Conservation (phyloP, 2,113 vertebrate genomes). For the Chunga burmeisteri region DNA sequence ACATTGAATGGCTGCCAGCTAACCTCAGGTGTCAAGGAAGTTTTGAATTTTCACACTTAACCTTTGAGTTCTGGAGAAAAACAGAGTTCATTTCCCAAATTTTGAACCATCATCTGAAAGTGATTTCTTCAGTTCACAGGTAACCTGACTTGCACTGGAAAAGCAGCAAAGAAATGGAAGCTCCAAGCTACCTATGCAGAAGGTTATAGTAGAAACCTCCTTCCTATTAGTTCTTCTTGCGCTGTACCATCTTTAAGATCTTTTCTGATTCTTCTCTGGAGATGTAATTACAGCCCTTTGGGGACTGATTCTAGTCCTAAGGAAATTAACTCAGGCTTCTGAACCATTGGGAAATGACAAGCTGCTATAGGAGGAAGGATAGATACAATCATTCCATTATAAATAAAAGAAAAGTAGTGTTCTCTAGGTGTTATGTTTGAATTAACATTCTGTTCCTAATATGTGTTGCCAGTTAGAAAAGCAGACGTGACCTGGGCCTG, state of each 20-base stretch:
- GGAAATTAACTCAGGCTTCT: not conserved
- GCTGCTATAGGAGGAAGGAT: not conserved
- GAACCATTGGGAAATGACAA: not conserved
- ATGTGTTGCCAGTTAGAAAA: not conserved
- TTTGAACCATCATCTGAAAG: not conserved
- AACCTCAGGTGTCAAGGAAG: not conserved
- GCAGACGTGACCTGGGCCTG: rapidly evolving
- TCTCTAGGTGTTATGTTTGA: not conserved
- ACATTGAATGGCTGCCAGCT: not conserved
- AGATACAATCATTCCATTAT: not conserved
- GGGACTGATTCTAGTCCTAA: not conserved
- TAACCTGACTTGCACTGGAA: not conserved
- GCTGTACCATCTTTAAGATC: not conserved
- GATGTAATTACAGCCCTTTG: not conserved
- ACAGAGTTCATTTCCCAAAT: not conserved
- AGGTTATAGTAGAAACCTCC: not conserved
- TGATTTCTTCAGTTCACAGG: not conserved
- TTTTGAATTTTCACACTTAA: not conserved
- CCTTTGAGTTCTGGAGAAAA: not conserved
- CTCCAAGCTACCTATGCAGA: not conserved
- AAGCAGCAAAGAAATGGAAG: not conserved
- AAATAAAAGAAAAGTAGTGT: not conserved
- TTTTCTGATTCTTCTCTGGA: not conserved
- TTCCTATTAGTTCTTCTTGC: not conserved
- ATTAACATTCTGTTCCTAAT: not conserved